Conservation (phyloP, 2,888 invertebrate species). For the Drosophila anceps region DNA sequence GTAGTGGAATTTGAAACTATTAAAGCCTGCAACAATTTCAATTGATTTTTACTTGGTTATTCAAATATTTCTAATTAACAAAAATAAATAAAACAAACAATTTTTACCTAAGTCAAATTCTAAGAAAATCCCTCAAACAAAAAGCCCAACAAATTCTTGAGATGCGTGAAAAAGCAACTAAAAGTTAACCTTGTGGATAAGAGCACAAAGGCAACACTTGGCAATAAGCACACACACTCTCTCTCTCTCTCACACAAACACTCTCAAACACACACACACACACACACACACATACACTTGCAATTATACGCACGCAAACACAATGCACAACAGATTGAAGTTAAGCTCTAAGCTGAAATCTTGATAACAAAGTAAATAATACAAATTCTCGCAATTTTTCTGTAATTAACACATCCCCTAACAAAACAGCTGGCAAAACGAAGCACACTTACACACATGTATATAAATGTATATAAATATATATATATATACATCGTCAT, state of each 20-base stretch:
- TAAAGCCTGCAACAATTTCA: not conserved
- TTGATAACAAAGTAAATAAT: conserved; percentile 80
- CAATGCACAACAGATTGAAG: conserved; percentile 43
- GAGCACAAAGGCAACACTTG: conserved; percentile 26
- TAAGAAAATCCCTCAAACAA: not conserved
- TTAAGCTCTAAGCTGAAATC: conserved; percentile 62
- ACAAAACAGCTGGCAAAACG: conserved; percentile 56
- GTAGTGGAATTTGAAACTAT: not conserved
- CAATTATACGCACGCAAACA: conserved; percentile 20
- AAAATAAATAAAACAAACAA: not conserved
- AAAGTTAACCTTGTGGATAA: conserved; percentile 29
- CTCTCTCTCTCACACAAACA: not conserved
- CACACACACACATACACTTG: conserved; percentile 1
- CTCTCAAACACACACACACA: not conserved
- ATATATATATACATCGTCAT: not conserved
- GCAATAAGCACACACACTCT: conserved; percentile 7
- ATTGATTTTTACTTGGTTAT: not conserved
- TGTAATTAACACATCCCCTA: conserved; percentile 76
- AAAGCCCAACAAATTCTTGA: conserved; percentile 11
- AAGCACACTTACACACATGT: conserved; percentile 19
- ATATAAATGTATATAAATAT: not conserved
- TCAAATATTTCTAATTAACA: not conserved
- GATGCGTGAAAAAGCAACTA: conserved; percentile 14
- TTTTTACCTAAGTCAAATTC: not conserved
- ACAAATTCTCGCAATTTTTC: conserved; percentile 81